phyloP scores from a whole-genome alignment of 2,888 invertebrate genomes.

The Choristoneura rosaceana region DNA sequence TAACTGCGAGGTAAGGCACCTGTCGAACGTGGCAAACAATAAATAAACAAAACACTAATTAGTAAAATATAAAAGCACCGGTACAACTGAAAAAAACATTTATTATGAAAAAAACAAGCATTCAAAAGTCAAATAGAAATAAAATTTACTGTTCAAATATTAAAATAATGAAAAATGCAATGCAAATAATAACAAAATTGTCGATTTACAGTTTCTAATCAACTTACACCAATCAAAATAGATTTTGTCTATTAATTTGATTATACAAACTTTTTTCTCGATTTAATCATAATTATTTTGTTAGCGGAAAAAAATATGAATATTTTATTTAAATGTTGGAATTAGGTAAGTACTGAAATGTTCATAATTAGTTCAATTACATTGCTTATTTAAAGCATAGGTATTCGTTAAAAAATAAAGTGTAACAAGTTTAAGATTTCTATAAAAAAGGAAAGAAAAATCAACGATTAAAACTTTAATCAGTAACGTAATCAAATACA shows the following conservation, averaged over 20 bases:
- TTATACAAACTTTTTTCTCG: neutral
- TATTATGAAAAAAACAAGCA: constrained; percentile 63
- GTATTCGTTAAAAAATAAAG: too few relatives aligned
- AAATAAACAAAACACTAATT: constrained; percentile 47
- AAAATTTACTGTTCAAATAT: constrained; percentile 32
- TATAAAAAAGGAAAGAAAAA: neutral
- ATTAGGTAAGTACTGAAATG: too few relatives aligned
- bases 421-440: neutral
- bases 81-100: constrained; percentile 69
- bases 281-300: neutral
- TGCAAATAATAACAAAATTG: constrained; percentile 22
- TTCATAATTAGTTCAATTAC: too few relatives aligned
- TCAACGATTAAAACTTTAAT: neutral
- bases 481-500: neutral
- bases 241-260: neutral
- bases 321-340: neutral
- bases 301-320: neutral
- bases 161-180: constrained; percentile 1
- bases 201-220: neutral
- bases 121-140: constrained; percentile 42
- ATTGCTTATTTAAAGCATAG: too few relatives aligned
- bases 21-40: constrained; percentile 72
- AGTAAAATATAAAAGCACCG: constrained; percentile 51
- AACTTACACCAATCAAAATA: neutral
- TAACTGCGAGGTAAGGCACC: constrained; percentile 92